Evolutionary conservation across 1,140 invertebrate species (phyloP).

Genomic region (Drosophila kohkoa): DNA sequence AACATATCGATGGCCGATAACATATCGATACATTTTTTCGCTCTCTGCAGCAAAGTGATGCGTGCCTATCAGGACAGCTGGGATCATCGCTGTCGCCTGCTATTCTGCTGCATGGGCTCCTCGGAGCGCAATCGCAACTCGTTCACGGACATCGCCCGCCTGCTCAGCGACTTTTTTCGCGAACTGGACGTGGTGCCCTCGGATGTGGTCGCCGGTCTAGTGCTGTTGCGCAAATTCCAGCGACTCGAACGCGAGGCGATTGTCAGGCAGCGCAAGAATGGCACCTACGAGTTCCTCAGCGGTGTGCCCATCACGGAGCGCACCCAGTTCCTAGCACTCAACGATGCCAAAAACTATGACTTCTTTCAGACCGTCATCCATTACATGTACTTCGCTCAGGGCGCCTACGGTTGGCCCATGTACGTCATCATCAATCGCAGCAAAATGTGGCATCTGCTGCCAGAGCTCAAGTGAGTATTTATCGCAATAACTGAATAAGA

Average conservation of each 20-base stretch:
- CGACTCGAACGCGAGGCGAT: slow-evolving; percentile 92
- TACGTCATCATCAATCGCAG: slow-evolving; percentile 91
- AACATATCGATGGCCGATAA: not conserved
- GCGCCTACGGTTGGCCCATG: slow-evolving; percentile 96
- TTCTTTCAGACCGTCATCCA: slow-evolving; percentile 92
- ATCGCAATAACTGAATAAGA: not conserved
- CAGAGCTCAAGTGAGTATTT: slow-evolving; percentile 88
- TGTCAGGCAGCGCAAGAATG: slow-evolving; percentile 92
- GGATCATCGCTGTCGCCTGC: slow-evolving; percentile 93
- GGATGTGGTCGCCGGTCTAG: slow-evolving; percentile 94
- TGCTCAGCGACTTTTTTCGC: slow-evolving; percentile 95
- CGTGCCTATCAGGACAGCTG: slow-evolving; percentile 96
- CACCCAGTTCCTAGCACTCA: slow-evolving; percentile 93
- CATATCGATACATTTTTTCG: not conserved
- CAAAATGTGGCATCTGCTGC: slow-evolving; percentile 91
- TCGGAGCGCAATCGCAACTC: slow-evolving; percentile 93
- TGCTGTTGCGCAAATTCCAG: slow-evolving; percentile 93
- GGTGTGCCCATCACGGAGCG: slow-evolving; percentile 93
- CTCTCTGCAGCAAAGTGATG: slow-evolving; percentile 91
- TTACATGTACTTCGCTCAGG: slow-evolving; percentile 95
- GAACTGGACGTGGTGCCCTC: slow-evolving; percentile 97
- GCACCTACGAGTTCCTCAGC: slow-evolving; percentile 95
- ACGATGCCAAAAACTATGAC: slow-evolving; percentile 90
- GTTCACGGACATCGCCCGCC: slow-evolving; percentile 93
- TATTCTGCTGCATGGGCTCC: slow-evolving; percentile 95